phyloP scores from a whole-genome alignment of 2,888 invertebrate species.

The Dryocosmus kuriphilus region DNA sequence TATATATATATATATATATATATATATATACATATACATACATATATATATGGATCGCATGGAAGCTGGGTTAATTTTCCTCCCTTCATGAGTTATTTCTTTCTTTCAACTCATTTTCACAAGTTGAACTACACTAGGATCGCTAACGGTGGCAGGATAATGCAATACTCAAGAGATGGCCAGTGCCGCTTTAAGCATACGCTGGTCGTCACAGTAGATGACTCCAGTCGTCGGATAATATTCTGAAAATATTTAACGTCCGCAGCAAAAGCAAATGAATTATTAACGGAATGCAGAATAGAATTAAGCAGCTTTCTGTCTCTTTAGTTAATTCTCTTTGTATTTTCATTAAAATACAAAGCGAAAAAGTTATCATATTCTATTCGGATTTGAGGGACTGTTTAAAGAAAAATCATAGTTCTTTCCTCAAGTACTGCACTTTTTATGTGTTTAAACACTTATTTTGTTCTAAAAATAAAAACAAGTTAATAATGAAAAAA shows the following conservation, averaged over 20 bases:
- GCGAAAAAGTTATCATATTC: not conserved
- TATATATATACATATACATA: too few relatives aligned
- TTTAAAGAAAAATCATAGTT: too few relatives aligned
- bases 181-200: slow-evolving; percentile 10
- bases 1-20: too few relatives aligned
- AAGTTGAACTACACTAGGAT: slow-evolving; percentile 27
- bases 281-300: slow-evolving; percentile 24
- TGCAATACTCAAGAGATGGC: slow-evolving; percentile 32
- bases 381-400: too few relatives aligned
- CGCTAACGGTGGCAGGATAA: slow-evolving; percentile 21
- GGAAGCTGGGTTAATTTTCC: slow-evolving; percentile 17
- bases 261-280: slow-evolving; percentile 10
- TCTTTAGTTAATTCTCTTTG: not conserved
- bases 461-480: too few relatives aligned
- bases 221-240: slow-evolving; percentile 23
- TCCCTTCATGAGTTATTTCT: slow-evolving; percentile 34
- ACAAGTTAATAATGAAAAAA: too few relatives aligned
- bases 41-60: not conserved
- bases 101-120: slow-evolving; percentile 38
- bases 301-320: not conserved
- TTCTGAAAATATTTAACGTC: slow-evolving; percentile 28
- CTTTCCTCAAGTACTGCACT: too few relatives aligned
- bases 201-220: slow-evolving; percentile 15
- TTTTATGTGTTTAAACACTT: too few relatives aligned
- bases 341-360: not conserved